Base-by-base conservation (phyloP, 2,113 vertebrate species). In the Xiphophorus maculatus region DNA sequence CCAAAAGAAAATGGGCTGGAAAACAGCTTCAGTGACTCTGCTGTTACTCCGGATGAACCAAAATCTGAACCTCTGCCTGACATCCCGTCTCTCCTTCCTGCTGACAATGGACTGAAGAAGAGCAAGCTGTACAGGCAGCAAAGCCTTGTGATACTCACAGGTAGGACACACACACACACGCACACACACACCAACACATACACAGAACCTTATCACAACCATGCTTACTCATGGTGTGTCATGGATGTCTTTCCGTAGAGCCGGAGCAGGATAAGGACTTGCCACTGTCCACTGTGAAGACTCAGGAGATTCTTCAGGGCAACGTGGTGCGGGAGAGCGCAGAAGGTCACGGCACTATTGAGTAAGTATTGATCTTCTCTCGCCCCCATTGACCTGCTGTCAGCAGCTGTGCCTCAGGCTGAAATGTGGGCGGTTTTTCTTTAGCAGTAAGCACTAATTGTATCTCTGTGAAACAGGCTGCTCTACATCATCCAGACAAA, bases 291-390 rank as follows among this genome's bases (percentile, higher is more conserved):
- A 94, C 95, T 25, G 86, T 96, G 82, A 96, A 95, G 88, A 97
- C 95, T 75, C 96, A 96, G 90, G 96, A 97, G 71, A 81, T 96
- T 69, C 93, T 97, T 74, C 95, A 96, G 68, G 96, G 96, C 67
- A 95, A 94, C 3, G 71, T 95, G 40, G 92, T 94, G 86, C 95
- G 93, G 68, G 96, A 96, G 85, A 97, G 96, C 3, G 92, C 96
- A 0, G 96, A 97, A 86, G 96, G 96, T 87, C 96, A 90, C 1
- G 96, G 96, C 88, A 97, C 95, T 62, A 93, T 99, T 42, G 96
- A 98, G 98, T 99, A 90, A 97, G 97, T 91, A 86, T 78, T 1
- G 75, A 87, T 74, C 17, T 19, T 2, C 12, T 3, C 10, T 42
- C 6, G 28, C 17, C 74, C 54, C 63, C 13, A 25, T 13, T 72